Percentiles rank a stretch among this genome's conserved stretches.
Conservation (phyloP, 1,140 invertebrate genomes). For the Leptinotarsa defecta region DNA sequence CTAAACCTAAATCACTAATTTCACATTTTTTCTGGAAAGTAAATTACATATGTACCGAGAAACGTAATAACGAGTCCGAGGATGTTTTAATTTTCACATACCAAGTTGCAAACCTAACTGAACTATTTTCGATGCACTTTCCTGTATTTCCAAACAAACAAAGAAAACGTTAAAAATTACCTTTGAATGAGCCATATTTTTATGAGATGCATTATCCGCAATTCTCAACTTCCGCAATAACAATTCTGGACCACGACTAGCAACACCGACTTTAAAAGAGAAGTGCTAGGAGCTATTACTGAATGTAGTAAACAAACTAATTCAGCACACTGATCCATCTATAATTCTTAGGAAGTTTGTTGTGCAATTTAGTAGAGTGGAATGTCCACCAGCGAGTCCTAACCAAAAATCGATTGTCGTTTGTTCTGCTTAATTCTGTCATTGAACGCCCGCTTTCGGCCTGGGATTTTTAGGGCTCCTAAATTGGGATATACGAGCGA, state of each 20-base stretch:
- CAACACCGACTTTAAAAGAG: not conserved
- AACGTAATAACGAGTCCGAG: too few species aligned
- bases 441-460: not conserved
- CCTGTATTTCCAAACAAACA: too few species aligned
- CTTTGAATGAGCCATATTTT: not conserved
- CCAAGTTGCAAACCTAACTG: too few species aligned
- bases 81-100: too few species aligned
- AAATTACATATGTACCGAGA: too few species aligned
- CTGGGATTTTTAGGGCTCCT: not conserved
- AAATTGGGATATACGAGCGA: not conserved
- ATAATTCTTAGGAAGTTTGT: constrained; percentile 12
- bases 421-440: not conserved
- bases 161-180: too few species aligned
- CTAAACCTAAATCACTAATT: too few species aligned
- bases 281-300: constrained; percentile 10
- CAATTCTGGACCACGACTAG: not conserved
- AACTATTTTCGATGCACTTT: too few species aligned
- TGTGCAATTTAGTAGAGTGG: constrained; percentile 19
- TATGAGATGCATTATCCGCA: not conserved
- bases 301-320: constrained; percentile 23
- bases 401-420: constrained; percentile 21
- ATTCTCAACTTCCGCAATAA: constrained; percentile 12
- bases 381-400: constrained; percentile 5
- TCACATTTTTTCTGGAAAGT: too few species aligned
- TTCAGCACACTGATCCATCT: constrained; percentile 7